phyloP scores from a whole-genome alignment of 2,113 vertebrate genomes.

The Ondatra zibethicus region DNA sequence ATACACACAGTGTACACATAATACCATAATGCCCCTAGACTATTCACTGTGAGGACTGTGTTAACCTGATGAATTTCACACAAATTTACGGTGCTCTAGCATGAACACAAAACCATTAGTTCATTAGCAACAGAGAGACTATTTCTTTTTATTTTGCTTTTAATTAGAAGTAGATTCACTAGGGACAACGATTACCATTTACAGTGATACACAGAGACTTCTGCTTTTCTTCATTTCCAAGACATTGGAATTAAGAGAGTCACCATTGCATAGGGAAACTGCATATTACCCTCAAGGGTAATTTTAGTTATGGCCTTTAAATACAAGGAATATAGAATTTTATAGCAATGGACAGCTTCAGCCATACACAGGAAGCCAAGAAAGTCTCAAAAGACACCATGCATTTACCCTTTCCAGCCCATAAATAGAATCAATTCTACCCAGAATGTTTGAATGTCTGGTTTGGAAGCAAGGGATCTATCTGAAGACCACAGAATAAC shows the following conservation, averaged over 20 bases:
- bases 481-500: background rate
- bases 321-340: background rate
- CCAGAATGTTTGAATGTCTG: background rate
- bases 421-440: background rate
- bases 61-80: background rate
- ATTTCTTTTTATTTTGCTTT: background rate
- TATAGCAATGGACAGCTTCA: background rate
- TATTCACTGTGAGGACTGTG: background rate
- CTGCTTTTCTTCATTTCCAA: conserved; percentile 20
- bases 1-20: background rate
- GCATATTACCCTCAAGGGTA: background rate
- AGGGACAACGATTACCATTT: background rate
- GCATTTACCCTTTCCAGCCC: background rate
- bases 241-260: background rate
- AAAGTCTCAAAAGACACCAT: background rate
- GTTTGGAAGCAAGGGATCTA: background rate
- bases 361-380: background rate
- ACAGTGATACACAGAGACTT: background rate
- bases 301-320: background rate
- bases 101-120: conserved; percentile 5
- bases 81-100: background rate
- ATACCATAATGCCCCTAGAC: background rate
- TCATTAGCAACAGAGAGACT: background rate
- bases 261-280: background rate
- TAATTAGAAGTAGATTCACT: background rate